Percentiles rank a stretch among this genome's conserved stretches.
Conservation (phyloP, 1,140 invertebrate genomes). For the Megalonaias nervosa region DNA sequence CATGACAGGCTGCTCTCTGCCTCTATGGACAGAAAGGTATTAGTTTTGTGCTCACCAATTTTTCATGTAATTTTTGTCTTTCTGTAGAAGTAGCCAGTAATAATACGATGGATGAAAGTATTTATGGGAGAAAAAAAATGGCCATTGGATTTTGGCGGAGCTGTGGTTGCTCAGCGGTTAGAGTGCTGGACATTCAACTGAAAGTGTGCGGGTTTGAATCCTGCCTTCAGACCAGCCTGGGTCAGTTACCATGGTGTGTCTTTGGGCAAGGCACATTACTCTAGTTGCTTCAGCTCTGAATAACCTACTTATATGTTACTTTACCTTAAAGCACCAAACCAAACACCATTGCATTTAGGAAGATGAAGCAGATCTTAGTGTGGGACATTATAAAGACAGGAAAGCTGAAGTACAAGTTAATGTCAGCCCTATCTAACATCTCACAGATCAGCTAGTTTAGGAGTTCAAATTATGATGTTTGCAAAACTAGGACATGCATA, state of each 20-base stretch:
- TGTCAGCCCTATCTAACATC: slow-evolving; percentile 58
- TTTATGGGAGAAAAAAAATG: neutral
- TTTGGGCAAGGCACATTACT: no score
- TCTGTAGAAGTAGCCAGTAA: neutral
- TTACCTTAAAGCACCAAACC: no score
- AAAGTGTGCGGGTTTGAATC: no score
- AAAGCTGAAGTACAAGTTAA: slow-evolving; percentile 61
- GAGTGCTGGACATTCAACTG: no score
- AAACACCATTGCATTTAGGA: neutral
- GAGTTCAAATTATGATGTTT: neutral
- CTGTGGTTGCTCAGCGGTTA: no score
- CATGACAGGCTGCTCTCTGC: slow-evolving; percentile 71
- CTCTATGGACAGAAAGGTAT: slow-evolving; percentile 67
- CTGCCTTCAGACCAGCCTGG: no score
- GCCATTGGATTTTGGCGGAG: neutral
- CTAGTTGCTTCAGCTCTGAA: no score
- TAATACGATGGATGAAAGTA: neutral
- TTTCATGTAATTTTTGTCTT: slow-evolving; percentile 1
- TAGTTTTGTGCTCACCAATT: neutral
- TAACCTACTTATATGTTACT: no score
- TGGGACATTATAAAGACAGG: slow-evolving; percentile 49
- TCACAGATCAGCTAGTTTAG: neutral
- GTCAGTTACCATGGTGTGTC: no score
- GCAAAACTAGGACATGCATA: neutral
- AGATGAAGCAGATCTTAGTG: slow-evolving; percentile 13